A percentile compares a stretch with the other conserved stretches of the same genome.
These are phyloP conservation scores for Seriola quinqueradiata DNA, from an alignment of 2,113 vertebrate genomes.

Conservation along the genomic window DNA sequence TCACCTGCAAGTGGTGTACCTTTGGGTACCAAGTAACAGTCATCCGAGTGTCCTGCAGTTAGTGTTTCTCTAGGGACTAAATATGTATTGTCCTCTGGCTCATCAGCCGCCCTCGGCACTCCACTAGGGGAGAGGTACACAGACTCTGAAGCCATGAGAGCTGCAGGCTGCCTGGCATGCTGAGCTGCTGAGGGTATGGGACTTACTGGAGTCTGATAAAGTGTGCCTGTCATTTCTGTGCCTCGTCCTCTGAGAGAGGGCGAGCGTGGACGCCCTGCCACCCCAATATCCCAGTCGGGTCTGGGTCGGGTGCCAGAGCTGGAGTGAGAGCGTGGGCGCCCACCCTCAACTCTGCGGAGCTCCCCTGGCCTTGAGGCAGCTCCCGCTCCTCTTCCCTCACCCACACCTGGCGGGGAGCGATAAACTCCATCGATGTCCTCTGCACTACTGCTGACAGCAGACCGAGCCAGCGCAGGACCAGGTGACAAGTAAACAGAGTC, in stretches of 20 bases:
- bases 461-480: constrained; percentile 47
- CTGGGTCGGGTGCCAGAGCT: constrained; percentile 83
- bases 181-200: constrained; percentile 60
- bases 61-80: constrained; percentile 76
- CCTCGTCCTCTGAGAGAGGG: constrained; percentile 79
- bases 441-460: constrained; percentile 36
- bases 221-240: constrained; percentile 63
- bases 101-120: constrained; percentile 63
- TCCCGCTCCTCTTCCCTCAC: constrained; percentile 68
- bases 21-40: constrained; percentile 85
- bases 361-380: constrained; percentile 64
- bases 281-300: constrained; percentile 78
- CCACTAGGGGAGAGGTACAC: constrained; percentile 83
- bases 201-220: constrained; percentile 79
- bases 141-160: constrained; percentile 68
- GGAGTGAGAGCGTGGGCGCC: constrained; percentile 85
- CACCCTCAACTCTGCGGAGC: constrained; percentile 68
- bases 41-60: constrained; percentile 63
- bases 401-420: constrained; percentile 72
- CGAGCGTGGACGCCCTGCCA: constrained; percentile 80
- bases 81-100: constrained; percentile 76
- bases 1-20: constrained; percentile 76
- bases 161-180: constrained; percentile 68
- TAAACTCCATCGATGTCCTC: constrained; percentile 82
- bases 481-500: constrained; percentile 80